These are phyloP conservation scores for Petrolisthes cinctipes DNA, from an alignment of 2,888 invertebrate genomes.

Conservation along the genomic window DNA sequence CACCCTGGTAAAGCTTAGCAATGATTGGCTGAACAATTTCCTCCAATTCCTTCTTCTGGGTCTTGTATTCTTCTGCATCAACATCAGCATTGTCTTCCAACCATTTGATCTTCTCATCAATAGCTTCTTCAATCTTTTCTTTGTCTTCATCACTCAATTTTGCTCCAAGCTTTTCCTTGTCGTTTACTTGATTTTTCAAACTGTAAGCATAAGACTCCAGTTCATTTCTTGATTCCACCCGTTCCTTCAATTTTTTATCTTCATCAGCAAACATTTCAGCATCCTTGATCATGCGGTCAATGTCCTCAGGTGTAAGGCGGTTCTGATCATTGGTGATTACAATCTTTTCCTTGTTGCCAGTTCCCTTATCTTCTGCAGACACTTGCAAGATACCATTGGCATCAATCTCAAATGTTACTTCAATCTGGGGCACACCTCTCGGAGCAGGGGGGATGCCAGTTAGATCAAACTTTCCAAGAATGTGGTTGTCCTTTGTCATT, in stretches of 20 bases:
- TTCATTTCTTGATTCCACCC: constrained; percentile 96
- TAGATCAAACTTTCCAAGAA: constrained; percentile 97
- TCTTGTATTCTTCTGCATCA: constrained; percentile 91
- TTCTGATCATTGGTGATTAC: constrained; percentile 99
- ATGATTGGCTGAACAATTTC: constrained; percentile 97
- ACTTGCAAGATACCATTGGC: constrained; percentile 95
- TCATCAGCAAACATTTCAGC: constrained; percentile 99
- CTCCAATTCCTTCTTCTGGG: constrained; percentile 93
- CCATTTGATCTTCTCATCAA: constrained; percentile 98
- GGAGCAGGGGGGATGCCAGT: constrained; percentile 97
- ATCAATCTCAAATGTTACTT: constrained; percentile 94
- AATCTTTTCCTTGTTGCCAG: constrained; percentile 81
- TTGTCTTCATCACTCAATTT: constrained; percentile 92
- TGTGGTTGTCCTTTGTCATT: constrained; percentile 99
- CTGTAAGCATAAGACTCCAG: constrained; percentile 97
- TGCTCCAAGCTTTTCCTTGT: constrained; percentile 96
- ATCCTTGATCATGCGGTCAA: constrained; percentile 98
- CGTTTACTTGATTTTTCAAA: constrained; percentile 94
- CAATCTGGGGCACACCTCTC: constrained; percentile 92
- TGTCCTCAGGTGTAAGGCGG: constrained; percentile 95
- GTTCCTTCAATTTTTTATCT: constrained; percentile 95
- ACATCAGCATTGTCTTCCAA: constrained; percentile 94
- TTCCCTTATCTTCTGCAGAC: constrained; percentile 98
- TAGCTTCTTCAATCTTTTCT: constrained; percentile 91
- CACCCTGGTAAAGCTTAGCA: constrained; percentile 92